Conservation (phyloP, 2,113 vertebrate species). For the Conger conger region DNA sequence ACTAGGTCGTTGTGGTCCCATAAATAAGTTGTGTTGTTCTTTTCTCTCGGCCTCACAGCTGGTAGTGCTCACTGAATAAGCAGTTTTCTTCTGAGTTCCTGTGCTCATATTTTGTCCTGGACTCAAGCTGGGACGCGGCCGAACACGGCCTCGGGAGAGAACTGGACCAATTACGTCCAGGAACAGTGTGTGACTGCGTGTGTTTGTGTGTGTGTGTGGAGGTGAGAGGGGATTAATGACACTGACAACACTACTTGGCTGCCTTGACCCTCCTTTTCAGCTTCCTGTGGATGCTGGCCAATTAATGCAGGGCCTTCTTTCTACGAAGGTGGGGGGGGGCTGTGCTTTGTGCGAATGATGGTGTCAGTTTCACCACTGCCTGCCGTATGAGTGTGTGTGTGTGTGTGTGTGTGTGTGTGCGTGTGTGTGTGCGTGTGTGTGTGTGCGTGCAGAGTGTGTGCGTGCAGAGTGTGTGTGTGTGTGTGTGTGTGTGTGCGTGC, state of each 20-base stretch:
- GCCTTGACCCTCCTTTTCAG: not conserved
- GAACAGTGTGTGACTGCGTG: not conserved
- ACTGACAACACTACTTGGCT: conserved; percentile 3
- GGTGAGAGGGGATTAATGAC: not conserved
- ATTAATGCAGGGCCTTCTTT: not conserved
- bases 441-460: too few relatives aligned
- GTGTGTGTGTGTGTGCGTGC: too few relatives aligned
- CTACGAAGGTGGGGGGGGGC: not conserved
- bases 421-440: too few relatives aligned
- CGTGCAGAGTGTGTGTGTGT: too few relatives aligned
- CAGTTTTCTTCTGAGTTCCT: not conserved
- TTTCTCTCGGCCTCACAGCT: not conserved
- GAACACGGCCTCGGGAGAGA: not conserved
- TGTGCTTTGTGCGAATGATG: not conserved
- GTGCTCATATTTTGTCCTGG: not conserved
- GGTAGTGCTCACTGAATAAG: not conserved
- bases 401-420: too few relatives aligned
- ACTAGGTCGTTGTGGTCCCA: not conserved
- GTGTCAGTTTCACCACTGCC: not conserved
- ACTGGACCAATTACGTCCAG: not conserved
- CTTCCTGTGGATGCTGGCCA: not conserved
- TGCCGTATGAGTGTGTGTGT: too few relatives aligned
- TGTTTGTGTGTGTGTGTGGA: not conserved
- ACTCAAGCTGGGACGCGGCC: not conserved
- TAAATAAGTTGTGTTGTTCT: not conserved